These are phyloP conservation scores for Hanleya hanleyi DNA, from an alignment of 2,888 invertebrate species.

Conservation along the genomic window DNA sequence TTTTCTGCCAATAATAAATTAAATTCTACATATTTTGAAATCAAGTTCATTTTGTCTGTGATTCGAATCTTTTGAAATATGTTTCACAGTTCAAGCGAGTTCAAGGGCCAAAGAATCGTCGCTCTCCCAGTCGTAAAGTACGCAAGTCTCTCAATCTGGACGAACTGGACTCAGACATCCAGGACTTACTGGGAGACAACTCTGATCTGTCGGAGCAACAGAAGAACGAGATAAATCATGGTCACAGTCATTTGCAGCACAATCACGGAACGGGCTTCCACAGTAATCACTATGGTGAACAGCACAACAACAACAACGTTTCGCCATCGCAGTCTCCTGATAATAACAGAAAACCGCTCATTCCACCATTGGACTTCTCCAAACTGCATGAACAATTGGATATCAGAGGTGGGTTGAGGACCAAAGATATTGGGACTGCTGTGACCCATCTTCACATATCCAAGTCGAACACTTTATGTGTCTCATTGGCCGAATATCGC, in stretches of 20 bases:
- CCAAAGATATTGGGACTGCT: background rate
- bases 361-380: slow-evolving; percentile 77
- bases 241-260: background rate
- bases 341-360: slow-evolving; percentile 26
- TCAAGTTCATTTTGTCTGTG: no score
- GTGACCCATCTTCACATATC: no score
- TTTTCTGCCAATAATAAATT: no score
- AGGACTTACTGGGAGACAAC: background rate
- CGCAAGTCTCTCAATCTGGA: background rate
- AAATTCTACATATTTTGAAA: no score
- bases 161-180: background rate
- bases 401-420: slow-evolving; percentile 70
- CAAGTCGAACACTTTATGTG: no score
- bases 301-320: background rate
- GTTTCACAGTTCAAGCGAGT: background rate
- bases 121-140: background rate
- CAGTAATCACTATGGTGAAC: no score
- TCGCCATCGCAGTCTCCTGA: background rate
- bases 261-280: no score
- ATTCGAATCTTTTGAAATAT: no score
- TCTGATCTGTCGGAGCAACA: background rate
- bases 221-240: background rate
- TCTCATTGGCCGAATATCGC: no score
- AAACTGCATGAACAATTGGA: slow-evolving; percentile 79
- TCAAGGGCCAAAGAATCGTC: background rate